These are phyloP conservation scores for Disparrhopalites patrizii DNA, from an alignment of 2,888 invertebrate species.

Conservation along the genomic window DNA sequence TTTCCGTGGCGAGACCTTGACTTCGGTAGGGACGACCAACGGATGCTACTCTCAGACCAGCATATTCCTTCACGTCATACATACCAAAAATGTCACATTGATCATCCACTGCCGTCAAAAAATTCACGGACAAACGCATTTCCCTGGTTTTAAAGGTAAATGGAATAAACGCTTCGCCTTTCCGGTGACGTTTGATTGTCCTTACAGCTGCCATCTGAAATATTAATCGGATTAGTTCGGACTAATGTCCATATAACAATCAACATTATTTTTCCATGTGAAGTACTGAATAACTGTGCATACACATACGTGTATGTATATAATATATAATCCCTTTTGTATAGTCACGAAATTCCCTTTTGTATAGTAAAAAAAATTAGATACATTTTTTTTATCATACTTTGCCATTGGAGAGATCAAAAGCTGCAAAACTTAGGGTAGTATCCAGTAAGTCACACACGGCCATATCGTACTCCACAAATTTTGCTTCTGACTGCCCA, in stretches of 20 bases:
- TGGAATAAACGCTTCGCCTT: neutral
- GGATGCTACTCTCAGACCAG: constrained; percentile 23
- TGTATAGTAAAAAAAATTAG: too few relatives aligned
- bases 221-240: neutral
- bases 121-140: neutral
- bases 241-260: too few relatives aligned
- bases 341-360: too few relatives aligned
- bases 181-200: neutral
- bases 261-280: neutral
- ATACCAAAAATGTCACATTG: constrained; percentile 9
- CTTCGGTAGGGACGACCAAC: constrained; percentile 8
- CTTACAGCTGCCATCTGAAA: constrained; percentile 11
- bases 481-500: constrained; percentile 36
- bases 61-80: constrained; percentile 21
- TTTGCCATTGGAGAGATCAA: constrained; percentile 38
- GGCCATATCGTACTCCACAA: constrained; percentile 34
- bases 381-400: constrained; percentile 7
- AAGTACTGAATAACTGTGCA: neutral
- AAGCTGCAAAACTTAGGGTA: constrained; percentile 37
- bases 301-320: neutral
- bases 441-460: constrained; percentile 31
- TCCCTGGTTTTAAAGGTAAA: neutral
- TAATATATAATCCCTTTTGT: too few relatives aligned
- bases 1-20: constrained; percentile 4
- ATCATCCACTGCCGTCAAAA: constrained; percentile 15